Percentiles rank a stretch among this genome's conserved stretches.
Conservation (phyloP, 2,797 vertebrate species). For the Chloroceryle amazona region DNA sequence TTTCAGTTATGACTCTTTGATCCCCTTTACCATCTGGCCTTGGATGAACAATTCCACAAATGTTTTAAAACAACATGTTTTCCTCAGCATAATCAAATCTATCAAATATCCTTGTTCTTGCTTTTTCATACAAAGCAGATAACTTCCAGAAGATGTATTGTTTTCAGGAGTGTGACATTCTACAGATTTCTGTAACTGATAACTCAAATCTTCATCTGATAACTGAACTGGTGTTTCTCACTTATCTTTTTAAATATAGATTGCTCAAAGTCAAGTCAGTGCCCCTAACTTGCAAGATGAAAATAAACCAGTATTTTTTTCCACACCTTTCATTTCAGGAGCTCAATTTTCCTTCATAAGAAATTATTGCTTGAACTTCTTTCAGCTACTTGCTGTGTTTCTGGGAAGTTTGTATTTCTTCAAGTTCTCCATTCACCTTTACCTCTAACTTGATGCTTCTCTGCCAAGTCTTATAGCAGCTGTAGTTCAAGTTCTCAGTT, state of each 20-base stretch:
- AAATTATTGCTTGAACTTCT: not conserved
- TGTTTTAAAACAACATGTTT: not conserved
- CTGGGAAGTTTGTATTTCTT: not conserved
- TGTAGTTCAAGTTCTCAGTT: not conserved
- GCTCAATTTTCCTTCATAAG: not conserved
- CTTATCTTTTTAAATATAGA: not conserved
- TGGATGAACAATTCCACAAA: conserved; percentile 10
- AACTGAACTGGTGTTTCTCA: not conserved
- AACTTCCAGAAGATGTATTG: not conserved
- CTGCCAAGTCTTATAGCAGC: not conserved
- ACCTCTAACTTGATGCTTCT: not conserved
- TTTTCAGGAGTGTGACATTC: not conserved
- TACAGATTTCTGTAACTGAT: not conserved
- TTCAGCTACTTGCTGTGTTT: not conserved
- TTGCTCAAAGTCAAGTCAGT: not conserved
- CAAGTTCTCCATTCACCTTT: not conserved
- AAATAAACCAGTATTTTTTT: not conserved
- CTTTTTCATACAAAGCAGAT: not conserved
- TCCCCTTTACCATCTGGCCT: conserved; percentile 44
- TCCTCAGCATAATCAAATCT: not conserved
- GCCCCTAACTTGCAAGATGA: not conserved
- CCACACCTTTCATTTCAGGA: not conserved
- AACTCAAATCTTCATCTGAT: not conserved
- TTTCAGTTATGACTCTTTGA: conserved; percentile 45
- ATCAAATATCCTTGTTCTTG: not conserved